These are phyloP conservation scores for Furnarius figulus DNA, from an alignment of 2,113 vertebrate genomes.

Conservation along the genomic window DNA sequence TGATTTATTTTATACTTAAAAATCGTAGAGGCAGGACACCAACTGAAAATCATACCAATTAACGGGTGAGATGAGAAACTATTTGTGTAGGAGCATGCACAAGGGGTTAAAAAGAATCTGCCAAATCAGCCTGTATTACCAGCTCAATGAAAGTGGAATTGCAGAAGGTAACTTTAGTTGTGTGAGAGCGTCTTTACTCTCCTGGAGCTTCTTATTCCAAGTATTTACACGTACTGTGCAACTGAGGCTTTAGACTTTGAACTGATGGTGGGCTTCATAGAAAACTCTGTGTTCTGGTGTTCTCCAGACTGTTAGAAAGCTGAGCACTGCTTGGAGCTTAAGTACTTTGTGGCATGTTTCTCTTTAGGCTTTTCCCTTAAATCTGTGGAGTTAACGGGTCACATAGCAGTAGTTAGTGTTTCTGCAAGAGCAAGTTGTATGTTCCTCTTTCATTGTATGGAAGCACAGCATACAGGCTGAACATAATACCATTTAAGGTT, in stretches of 20 bases:
- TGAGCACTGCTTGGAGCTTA: constrained; percentile 4
- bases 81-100: not conserved
- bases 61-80: not conserved
- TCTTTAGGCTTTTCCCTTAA: constrained; percentile 45
- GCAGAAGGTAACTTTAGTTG: not conserved
- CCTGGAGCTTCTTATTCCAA: not conserved
- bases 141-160: not conserved
- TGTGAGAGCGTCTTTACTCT: not conserved
- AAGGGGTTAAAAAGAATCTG: not conserved
- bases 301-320: not conserved
- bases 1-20: not conserved
- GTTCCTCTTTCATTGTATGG: constrained; percentile 18
- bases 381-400: constrained; percentile 22
- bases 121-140: not conserved
- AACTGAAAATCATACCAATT: not conserved
- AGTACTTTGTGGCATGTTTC: constrained; percentile 49
- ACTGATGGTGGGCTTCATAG: not conserved
- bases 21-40: not conserved
- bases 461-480: not conserved
- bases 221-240: not conserved
- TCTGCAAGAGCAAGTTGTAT: constrained; percentile 22
- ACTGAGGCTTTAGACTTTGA: not conserved
- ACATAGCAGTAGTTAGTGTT: constrained; percentile 33
- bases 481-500: constrained; percentile 50
- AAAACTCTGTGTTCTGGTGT: not conserved